phyloP scores from a whole-genome alignment of 2,888 invertebrate genomes.

The Temnothorax unifasciatus region DNA sequence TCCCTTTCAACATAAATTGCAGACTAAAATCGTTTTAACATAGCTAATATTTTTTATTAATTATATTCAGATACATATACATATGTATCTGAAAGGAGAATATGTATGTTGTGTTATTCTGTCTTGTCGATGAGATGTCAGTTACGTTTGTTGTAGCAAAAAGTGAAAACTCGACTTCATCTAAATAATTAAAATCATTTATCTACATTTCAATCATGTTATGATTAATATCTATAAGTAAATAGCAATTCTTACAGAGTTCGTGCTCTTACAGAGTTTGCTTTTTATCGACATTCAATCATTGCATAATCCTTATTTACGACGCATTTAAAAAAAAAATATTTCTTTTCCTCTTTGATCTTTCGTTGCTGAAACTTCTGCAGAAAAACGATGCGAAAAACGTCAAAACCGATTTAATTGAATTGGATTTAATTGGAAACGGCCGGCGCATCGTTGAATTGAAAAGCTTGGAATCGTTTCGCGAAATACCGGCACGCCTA shows the following conservation, averaged over 20 bases:
- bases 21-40: neutral
- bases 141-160: neutral
- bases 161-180: neutral
- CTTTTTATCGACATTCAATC: neutral
- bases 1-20: neutral
- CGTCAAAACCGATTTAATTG: slow-evolving; percentile 25
- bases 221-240: neutral
- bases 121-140: neutral
- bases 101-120: neutral
- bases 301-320: neutral
- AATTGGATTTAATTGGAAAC: slow-evolving; percentile 22
- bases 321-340: neutral
- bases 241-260: neutral
- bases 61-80: neutral
- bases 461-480: slow-evolving; percentile 22
- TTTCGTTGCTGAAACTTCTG: slow-evolving; percentile 4
- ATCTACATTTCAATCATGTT: neutral
- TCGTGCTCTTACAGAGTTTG: neutral
- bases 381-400: neutral
- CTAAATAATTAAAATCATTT: slow-evolving; percentile 3
- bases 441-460: neutral
- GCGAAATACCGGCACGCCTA: slow-evolving; percentile 22
- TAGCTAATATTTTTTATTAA: neutral
- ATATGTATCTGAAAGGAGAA: neutral
- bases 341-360: neutral